Conservation (phyloP, 2,797 vertebrate species). For the Kryptolebias ocellatus region DNA sequence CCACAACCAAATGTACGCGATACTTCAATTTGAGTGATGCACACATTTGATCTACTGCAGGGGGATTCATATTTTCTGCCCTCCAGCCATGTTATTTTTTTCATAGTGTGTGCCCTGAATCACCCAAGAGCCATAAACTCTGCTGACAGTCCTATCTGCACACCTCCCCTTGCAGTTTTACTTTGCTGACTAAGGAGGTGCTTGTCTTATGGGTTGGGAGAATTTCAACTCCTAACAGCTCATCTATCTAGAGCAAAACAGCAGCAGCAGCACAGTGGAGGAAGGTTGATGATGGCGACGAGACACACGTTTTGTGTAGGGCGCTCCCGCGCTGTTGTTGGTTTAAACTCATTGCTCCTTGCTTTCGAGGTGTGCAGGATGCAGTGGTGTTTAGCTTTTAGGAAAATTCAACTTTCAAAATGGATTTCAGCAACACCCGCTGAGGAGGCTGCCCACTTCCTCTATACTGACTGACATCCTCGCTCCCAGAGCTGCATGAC, state of each 20-base stretch:
- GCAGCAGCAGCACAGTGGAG: conserved; percentile 25
- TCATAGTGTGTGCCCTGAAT: conserved; percentile 20
- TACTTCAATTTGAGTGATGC: conserved; percentile 3
- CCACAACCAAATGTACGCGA: neutral
- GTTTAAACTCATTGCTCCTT: conserved; percentile 4
- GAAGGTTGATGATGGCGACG: conserved; percentile 32
- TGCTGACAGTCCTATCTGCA: conserved; percentile 41
- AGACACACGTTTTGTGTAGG: conserved; percentile 26
- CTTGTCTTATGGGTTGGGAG: conserved; percentile 35
- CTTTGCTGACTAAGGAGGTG: conserved; percentile 57
- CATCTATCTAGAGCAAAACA: conserved; percentile 53
- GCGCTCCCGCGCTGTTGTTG: conserved; percentile 13
- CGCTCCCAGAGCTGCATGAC: conserved; percentile 42
- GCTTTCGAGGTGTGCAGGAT: neutral
- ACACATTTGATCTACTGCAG: conserved; percentile 11
- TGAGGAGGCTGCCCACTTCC: conserved; percentile 25
- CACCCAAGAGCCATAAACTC: conserved; percentile 24
- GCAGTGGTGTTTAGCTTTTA: conserved; percentile 9
- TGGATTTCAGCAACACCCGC: conserved; percentile 8
- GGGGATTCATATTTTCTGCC: neutral
- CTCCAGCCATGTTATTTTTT: conserved; percentile 14
- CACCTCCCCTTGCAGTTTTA: conserved; percentile 45
- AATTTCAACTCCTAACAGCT: conserved; percentile 37
- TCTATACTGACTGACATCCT: conserved; percentile 57
- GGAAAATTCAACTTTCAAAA: conserved; percentile 4